phyloP scores from a whole-genome alignment of 2,888 invertebrate genomes.

The Odontomyia ornata region DNA sequence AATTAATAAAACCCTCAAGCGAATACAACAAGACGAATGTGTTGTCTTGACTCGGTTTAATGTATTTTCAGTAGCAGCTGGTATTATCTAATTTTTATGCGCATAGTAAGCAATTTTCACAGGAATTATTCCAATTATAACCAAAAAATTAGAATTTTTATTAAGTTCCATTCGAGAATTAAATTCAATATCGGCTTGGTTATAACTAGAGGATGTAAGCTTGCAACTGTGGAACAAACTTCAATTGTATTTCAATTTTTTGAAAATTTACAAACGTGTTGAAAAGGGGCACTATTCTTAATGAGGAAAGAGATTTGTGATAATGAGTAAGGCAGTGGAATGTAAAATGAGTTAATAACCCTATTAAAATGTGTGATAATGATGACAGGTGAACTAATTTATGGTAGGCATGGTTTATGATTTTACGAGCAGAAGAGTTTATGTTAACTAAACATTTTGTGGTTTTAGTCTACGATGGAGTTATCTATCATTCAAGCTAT shows the following conservation, averaged over 20 bases:
- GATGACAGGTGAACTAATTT: conserved; percentile 40
- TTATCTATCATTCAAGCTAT: too few species aligned
- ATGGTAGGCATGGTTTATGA: conserved; percentile 16
- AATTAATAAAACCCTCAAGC: conserved; percentile 41
- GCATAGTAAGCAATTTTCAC: conserved; percentile 42
- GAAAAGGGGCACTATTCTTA: background rate
- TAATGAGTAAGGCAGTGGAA: too few species aligned
- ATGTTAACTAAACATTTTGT: too few species aligned
- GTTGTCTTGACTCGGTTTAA: background rate
- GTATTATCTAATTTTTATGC: conserved; percentile 38
- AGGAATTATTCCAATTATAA: conserved; percentile 29
- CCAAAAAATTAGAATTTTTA: background rate
- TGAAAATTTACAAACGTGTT: background rate
- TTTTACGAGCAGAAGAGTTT: background rate
- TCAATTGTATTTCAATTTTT: background rate
- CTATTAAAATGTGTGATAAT: conserved; percentile 32
- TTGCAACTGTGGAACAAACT: background rate
- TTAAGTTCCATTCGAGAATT: background rate
- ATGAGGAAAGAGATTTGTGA: background rate
- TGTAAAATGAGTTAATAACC: background rate
- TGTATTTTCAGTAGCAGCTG: conserved; percentile 24
- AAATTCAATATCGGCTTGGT: background rate
- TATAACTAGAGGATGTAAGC: too few species aligned
- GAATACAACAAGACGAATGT: background rate
- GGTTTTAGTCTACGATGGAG: too few species aligned